Evolutionary conservation across 2,797 vertebrate genomes (phyloP).

Genomic region (Syncerus caffer): DNA sequence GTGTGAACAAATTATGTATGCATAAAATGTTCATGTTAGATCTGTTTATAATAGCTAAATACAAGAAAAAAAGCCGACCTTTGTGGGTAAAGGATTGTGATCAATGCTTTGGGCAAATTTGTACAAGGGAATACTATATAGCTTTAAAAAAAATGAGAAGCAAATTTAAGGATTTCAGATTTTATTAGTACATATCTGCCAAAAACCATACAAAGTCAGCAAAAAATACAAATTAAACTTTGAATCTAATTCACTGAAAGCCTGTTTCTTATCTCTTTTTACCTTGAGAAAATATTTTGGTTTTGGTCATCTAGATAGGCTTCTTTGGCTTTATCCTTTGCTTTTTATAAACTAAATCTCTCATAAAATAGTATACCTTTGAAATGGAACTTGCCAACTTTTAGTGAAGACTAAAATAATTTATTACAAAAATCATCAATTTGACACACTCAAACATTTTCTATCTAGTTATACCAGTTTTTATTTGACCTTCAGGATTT

Average conservation of each 20-base stretch:
- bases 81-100: not conserved
- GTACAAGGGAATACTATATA: not conserved
- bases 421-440: not conserved
- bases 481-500: not conserved
- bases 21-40: not conserved
- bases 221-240: not conserved
- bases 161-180: not conserved
- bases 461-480: not conserved
- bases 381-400: not conserved
- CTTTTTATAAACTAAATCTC: not conserved
- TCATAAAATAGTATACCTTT: not conserved
- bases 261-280: not conserved
- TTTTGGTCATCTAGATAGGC: not conserved
- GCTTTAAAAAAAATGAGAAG: not conserved
- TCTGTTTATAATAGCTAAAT: not conserved
- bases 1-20: not conserved
- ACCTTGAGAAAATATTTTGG: not conserved
- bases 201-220: not conserved
- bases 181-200: not conserved
- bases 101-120: not conserved
- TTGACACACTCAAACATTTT: not conserved
- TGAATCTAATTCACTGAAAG: not conserved
- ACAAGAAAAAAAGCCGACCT: not conserved
- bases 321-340: not conserved
- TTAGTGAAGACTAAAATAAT: not conserved